Conservation (phyloP, 2,113 vertebrate genomes). For the Equus quagga region DNA sequence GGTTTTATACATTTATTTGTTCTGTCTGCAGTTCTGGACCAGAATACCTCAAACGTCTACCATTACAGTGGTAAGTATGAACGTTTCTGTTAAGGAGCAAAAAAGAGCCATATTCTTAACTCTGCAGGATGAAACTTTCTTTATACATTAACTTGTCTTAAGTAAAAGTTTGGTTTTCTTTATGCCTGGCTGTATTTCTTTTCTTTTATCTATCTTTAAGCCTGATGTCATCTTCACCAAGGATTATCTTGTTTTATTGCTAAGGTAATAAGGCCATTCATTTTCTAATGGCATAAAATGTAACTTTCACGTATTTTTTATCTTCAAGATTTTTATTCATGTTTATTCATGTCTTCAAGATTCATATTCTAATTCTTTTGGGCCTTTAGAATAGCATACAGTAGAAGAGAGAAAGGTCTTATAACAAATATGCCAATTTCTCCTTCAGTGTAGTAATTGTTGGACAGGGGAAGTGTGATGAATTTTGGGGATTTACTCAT, state of each 20-base stretch:
- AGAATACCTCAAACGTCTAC: slow-evolving; percentile 98
- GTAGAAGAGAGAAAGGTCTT: not conserved
- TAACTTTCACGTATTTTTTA: not conserved
- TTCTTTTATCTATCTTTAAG: slow-evolving; percentile 28
- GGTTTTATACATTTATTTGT: slow-evolving; percentile 99
- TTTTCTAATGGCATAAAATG: not conserved
- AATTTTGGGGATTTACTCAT: slow-evolving; percentile 43
- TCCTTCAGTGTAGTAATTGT: slow-evolving; percentile 45
- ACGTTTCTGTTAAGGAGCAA: slow-evolving; percentile 29
- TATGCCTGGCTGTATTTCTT: slow-evolving; percentile 37
- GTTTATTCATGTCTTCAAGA: not conserved
- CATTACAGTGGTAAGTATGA: slow-evolving; percentile 94
- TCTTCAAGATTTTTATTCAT: slow-evolving; percentile 24
- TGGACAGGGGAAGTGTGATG: not conserved
- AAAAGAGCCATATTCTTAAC: not conserved
- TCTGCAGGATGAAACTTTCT: not conserved
- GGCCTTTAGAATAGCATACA: slow-evolving; percentile 6
- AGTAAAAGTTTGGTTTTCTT: slow-evolving; percentile 27
- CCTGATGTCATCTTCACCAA: not conserved
- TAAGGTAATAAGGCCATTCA: not conserved
- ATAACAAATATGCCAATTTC: not conserved
- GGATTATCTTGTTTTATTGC: not conserved
- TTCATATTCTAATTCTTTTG: slow-evolving; percentile 42
- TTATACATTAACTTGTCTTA: not conserved
- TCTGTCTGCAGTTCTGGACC: slow-evolving; percentile 99